Conservation (phyloP, 1,140 invertebrate species). For the Eciton burchellii region DNA sequence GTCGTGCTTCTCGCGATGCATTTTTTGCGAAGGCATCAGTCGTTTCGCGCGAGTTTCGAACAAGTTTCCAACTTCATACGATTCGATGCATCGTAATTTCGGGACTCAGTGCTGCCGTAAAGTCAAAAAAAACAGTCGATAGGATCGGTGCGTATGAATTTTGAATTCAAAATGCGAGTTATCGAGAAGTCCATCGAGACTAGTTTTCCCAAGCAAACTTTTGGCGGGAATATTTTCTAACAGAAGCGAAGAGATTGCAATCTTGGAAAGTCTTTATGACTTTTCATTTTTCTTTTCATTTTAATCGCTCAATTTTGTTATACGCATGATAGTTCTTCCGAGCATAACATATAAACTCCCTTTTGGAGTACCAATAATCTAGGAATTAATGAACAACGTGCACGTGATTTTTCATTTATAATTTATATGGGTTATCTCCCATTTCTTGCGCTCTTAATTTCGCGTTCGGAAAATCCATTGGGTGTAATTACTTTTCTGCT, state of each 20-base stretch:
- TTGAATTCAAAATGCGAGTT: constrained; percentile 1
- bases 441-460: not conserved
- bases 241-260: not conserved
- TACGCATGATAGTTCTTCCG: no score
- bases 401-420: no score
- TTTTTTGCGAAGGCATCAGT: not conserved
- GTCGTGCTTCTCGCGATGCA: not conserved
- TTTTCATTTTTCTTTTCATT: not conserved
- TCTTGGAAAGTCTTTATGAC: not conserved
- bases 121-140: not conserved
- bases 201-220: constrained; percentile 20
- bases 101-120: no score
- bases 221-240: constrained; percentile 19
- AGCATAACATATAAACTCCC: no score
- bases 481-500: constrained; percentile 5
- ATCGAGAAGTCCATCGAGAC: not conserved
- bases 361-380: no score
- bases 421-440: no score
- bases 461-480: constrained; percentile 1
- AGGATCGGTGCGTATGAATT: not conserved
- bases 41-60: constrained; percentile 56
- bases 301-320: no score
- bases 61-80: constrained; percentile 17
- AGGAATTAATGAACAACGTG: no score
- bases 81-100: not conserved